phyloP scores from a whole-genome alignment of 2,113 vertebrate species.

The Gasterosteus nipponicus region DNA sequence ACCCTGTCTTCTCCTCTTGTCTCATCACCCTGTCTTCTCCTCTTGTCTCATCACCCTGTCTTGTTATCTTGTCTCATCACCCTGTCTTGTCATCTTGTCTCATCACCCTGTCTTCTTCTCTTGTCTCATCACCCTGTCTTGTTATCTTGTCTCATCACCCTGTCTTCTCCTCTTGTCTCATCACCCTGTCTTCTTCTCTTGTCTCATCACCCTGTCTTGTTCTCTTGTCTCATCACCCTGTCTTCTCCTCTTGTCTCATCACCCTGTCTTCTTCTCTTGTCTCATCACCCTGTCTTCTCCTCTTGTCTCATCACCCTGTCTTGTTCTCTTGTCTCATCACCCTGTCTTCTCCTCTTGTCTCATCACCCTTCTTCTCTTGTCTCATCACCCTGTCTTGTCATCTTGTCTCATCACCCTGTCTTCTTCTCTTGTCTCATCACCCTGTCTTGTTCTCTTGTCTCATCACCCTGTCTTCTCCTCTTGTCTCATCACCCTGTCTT shows the following conservation, averaged over 20 bases:
- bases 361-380: background rate
- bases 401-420: background rate
- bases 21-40: too few species aligned
- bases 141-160: background rate
- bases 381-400: background rate
- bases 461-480: background rate
- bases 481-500: background rate
- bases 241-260: background rate
- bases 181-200: background rate
- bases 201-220: background rate
- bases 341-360: background rate
- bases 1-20: too few species aligned
- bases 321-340: too few species aligned
- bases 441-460: background rate
- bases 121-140: background rate
- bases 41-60: too few species aligned
- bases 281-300: too few species aligned
- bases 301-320: too few species aligned
- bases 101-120: background rate
- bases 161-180: slow-evolving; percentile 1
- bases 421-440: background rate
- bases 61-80: too few species aligned
- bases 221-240: background rate
- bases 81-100: too few species aligned
- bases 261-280: background rate